These are phyloP conservation scores for Neoscelio sp. DNA, from an alignment of 2,888 invertebrate species.

Conservation along the genomic window DNA sequence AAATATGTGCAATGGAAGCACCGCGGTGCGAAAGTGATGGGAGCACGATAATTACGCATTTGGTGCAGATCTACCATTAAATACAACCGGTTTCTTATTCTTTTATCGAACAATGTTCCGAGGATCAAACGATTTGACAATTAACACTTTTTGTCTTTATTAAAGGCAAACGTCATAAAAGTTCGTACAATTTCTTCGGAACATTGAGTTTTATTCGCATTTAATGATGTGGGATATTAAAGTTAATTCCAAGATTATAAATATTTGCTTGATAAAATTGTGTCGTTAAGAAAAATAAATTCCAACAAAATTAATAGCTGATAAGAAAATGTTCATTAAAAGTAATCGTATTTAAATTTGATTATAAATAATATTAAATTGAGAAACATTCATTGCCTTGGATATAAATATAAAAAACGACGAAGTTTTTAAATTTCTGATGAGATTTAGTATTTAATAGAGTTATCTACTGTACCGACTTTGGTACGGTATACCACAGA, in stretches of 20 bases:
- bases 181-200: constrained; percentile 47
- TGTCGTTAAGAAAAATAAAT: neutral
- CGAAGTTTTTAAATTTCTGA: no score
- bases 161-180: constrained; percentile 38
- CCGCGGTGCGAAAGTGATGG: constrained; percentile 15
- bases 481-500: neutral
- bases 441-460: neutral
- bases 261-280: constrained; percentile 23
- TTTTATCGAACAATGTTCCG: constrained; percentile 53
- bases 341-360: no score
- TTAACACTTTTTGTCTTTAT: constrained; percentile 45
- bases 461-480: neutral
- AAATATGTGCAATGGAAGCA: constrained; percentile 33
- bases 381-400: no score
- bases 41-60: constrained; percentile 47
- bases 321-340: no score
- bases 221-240: constrained; percentile 13
- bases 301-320: no score
- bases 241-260: constrained; percentile 13
- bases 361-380: no score
- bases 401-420: no score
- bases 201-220: constrained; percentile 22
- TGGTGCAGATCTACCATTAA: constrained; percentile 38
- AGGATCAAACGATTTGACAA: constrained; percentile 52
- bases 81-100: constrained; percentile 54